Conservation (phyloP, 2,888 invertebrate species). For the Listrodromus nycthemerus region DNA sequence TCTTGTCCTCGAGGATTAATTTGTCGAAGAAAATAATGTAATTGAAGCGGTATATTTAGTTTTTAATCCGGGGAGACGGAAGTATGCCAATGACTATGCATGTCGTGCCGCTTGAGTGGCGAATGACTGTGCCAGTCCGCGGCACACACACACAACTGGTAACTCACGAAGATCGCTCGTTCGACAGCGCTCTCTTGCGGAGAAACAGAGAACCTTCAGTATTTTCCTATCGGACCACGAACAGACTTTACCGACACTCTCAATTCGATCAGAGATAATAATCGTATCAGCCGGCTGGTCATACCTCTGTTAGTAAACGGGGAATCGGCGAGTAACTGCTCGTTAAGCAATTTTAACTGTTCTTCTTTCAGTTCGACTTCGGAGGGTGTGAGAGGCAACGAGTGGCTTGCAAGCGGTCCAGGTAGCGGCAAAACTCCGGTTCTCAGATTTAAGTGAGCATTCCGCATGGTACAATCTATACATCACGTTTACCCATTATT, state of each 20-base stretch:
- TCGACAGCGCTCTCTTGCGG: slow-evolving; percentile 50
- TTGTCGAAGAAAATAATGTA: neutral
- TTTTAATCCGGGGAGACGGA: neutral
- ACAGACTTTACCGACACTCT: slow-evolving; percentile 49
- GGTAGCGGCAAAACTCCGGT: slow-evolving; percentile 79
- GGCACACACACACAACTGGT: neutral
- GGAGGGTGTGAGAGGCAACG: slow-evolving; percentile 76
- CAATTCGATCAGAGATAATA: slow-evolving; percentile 23
- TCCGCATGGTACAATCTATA: neutral
- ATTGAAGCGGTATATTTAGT: neutral
- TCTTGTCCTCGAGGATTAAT: neutral
- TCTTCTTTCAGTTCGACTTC: slow-evolving; percentile 76
- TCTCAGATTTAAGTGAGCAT: slow-evolving; percentile 82
- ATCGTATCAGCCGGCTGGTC: neutral
- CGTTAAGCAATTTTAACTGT: neutral
- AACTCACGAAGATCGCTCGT: slow-evolving; percentile 26
- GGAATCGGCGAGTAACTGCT: neutral
- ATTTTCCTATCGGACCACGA: neutral
- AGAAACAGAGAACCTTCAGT: slow-evolving; percentile 38
- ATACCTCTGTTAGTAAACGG: slow-evolving; percentile 2
- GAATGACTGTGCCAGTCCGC: neutral
- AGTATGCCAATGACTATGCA: slow-evolving; percentile 16
- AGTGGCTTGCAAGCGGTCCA: slow-evolving; percentile 81
- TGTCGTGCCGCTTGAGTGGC: neutral
- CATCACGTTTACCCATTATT: neutral